These are phyloP conservation scores for Helicoverpa armigera DNA, from an alignment of 1,140 invertebrate genomes.

Conservation along the genomic window DNA sequence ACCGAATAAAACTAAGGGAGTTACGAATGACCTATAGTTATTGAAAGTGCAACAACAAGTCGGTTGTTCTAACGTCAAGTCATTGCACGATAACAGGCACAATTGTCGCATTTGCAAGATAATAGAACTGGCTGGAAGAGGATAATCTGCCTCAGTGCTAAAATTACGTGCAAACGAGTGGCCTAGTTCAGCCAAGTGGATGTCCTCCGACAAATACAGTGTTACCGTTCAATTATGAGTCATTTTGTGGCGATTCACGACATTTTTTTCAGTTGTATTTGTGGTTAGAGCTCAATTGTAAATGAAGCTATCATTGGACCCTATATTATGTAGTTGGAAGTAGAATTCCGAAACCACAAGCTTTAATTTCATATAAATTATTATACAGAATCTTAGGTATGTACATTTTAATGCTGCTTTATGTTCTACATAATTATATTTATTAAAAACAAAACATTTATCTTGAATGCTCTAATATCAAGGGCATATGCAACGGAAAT, in stretches of 20 bases:
- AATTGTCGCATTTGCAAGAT: slow-evolving; percentile 71
- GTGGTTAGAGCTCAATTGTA: not conserved
- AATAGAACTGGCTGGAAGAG: slow-evolving; percentile 63
- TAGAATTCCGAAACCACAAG: too few species aligned
- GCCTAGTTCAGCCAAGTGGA: slow-evolving; percentile 51
- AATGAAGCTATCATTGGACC: too few species aligned
- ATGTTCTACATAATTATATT: too few species aligned
- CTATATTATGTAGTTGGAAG: too few species aligned
- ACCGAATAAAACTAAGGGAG: too few species aligned
- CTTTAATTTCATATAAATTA: too few species aligned
- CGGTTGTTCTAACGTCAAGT: slow-evolving; percentile 54
- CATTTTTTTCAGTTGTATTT: not conserved
- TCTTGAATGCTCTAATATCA: too few species aligned
- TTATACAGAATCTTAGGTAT: too few species aligned
- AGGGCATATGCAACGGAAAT: too few species aligned
- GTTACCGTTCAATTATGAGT: not conserved
- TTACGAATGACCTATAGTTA: not conserved
- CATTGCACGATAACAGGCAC: slow-evolving; percentile 66
- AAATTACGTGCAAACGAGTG: slow-evolving; percentile 53
- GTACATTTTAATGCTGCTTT: too few species aligned
- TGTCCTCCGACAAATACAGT: slow-evolving; percentile 4
- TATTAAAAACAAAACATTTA: too few species aligned
- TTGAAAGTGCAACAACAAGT: slow-evolving; percentile 9
- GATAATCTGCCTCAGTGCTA: slow-evolving; percentile 57
- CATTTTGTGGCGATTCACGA: not conserved